phyloP scores from a whole-genome alignment of 2,888 invertebrate species.

The Pemphredon lugubris region DNA sequence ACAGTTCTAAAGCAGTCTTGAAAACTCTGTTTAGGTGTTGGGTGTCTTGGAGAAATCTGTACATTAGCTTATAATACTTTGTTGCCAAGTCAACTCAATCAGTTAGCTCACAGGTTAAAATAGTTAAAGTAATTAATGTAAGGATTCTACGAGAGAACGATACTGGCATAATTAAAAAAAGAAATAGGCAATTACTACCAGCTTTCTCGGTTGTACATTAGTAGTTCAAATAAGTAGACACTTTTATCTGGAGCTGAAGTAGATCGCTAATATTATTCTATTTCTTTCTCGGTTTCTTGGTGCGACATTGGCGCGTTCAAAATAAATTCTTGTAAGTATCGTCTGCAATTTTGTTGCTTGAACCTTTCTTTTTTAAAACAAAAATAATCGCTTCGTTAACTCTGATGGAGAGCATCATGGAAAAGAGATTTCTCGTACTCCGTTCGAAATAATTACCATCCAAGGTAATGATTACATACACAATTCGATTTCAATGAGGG shows the following conservation, averaged over 20 bases:
- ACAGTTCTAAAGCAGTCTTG: constrained; percentile 65
- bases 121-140: background rate
- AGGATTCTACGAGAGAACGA: constrained; percentile 2
- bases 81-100: constrained; percentile 35
- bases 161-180: constrained; percentile 19
- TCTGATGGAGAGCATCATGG: no score
- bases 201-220: constrained; percentile 51
- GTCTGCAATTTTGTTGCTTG: background rate
- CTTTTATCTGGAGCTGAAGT: constrained; percentile 53
- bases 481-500: constrained; percentile 30
- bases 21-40: constrained; percentile 54
- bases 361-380: background rate
- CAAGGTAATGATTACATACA: no score
- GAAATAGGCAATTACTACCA: constrained; percentile 34
- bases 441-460: constrained; percentile 9
- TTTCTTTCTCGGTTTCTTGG: constrained; percentile 15
- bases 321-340: constrained; percentile 21
- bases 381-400: no score
- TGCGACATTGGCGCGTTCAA: constrained; percentile 27
- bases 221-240: constrained; percentile 41
- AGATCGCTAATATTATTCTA: constrained; percentile 13
- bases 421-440: background rate
- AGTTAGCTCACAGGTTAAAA: constrained; percentile 18
- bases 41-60: constrained; percentile 68
- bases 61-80: constrained; percentile 68